phyloP scores from a whole-genome alignment of 2,797 vertebrate genomes.

The Periparus ater region DNA sequence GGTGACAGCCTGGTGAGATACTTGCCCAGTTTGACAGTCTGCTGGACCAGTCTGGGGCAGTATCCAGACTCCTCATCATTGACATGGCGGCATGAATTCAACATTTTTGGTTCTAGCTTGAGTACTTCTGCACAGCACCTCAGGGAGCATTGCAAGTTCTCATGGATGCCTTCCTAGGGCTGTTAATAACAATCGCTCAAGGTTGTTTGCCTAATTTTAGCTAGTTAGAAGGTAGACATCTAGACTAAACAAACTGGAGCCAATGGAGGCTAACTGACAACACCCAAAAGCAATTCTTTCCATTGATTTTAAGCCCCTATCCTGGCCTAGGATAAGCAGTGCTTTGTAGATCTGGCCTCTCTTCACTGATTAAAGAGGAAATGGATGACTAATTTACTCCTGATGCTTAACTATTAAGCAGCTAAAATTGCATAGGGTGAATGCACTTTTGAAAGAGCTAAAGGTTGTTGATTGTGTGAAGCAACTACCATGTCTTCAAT shows the following conservation, averaged over 20 bases:
- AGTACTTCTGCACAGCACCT: not conserved
- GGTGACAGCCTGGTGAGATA: not conserved
- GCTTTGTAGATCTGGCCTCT: not conserved
- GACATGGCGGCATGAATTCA: not conserved
- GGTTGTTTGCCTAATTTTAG: not conserved
- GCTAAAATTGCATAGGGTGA: not conserved
- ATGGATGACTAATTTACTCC: not conserved
- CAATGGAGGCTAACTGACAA: not conserved
- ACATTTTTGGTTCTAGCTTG: not conserved
- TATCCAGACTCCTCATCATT: not conserved
- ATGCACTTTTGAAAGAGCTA: not conserved
- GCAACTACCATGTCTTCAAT: not conserved
- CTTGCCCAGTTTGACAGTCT: not conserved
- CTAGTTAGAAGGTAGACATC: not conserved
- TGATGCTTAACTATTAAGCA: not conserved
- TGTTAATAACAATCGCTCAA: not conserved
- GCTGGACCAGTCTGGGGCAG: not conserved
- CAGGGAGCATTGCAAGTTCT: not conserved
- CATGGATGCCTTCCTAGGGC: not conserved
- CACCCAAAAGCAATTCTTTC: not conserved
- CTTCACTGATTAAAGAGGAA: not conserved
- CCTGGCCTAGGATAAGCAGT: not conserved
- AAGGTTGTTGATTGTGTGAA: not conserved
- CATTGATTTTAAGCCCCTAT: not conserved
- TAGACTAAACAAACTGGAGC: not conserved